Evolutionary conservation across 2,888 invertebrate genomes (phyloP), one percentile per base, ranked within the genome.

Genomic region (Archips xylosteana): DNA sequence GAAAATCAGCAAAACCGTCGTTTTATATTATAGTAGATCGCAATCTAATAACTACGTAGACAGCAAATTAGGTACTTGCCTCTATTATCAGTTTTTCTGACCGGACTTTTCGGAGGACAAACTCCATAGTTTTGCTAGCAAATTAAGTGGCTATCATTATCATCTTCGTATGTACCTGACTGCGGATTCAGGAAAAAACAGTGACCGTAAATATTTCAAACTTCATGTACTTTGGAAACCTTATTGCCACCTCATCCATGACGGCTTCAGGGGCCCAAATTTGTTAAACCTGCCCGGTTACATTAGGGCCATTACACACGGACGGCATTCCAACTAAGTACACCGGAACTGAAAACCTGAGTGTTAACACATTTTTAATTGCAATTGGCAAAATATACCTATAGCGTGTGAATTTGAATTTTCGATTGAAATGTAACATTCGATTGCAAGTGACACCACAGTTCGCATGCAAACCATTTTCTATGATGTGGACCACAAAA

Each of bases 21-120:
- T 70, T 74, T 74, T 74, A 74, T 74, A 74, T 34, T 9, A n/a
- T 23, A n/a, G 65, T 39, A 39, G 66, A 72, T 61, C 61, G 42
- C 36, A 51, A 66, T 59, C 60, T 66, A 71, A 71, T 71, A 51
- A 71, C 49, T n/a, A 51, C 36, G 39, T 60, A 51, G 2, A 32
- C n/a, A 51, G 60, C 9, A 69, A 69, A 73, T 69, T 49, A 73
- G 57, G 39, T 34, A 64, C 36, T 2, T 15, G 15, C 32, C 49
- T 59, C 36, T 73, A 63, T 73, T n/a, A 73, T 73, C 57, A 73
- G 10, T 5, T 39, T 49, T 64, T 51, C 36, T 42, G 23, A 32
- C 42, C 32, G 51, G 59, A n/a, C 6, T 34, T 68, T 64, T 15
- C 39, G 59, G 32, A 64, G 73, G 68, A 64, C 64, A 68, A 73